Base-by-base conservation (phyloP, 2,888 invertebrate species). In the Philhelius pedissequus region DNA sequence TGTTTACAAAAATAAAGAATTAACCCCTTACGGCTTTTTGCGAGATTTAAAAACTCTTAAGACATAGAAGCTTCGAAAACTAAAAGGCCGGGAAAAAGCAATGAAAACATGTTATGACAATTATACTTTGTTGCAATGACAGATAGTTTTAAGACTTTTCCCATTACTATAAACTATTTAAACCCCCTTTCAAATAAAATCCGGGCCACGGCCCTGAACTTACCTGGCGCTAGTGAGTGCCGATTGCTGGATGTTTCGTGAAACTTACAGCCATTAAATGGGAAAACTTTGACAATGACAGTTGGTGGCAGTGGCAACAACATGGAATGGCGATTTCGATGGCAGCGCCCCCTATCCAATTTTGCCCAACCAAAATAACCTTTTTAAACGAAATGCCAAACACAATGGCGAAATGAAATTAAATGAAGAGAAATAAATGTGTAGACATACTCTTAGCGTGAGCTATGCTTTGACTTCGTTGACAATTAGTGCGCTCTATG, bases 391-490 rank as follows among this genome's bases (percentile, higher is more conserved):
- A 75, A 79, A 79, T 83, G 35, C 74, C 64, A 75, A 54, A 71
- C 70, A 75, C 66, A 84, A 75, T 71, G 54, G 52, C 13, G 20
- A 50, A 76, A 68, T 71, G 75, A 75, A 80, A 84, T 76, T 76
- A 75, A 75, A 80, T 84, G 84, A 84, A 84, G 80, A 80, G 71
- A 79, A 79, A 79, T 83, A 79, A 83, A 70, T 83, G 78, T 75
- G 76, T 52, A 79, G 80, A 80, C 71, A 69, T 64, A 74, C 74
- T 58, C 56, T 69, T 69, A 62, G 75, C 62, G 69, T 71, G 66
- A 58, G 66, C 58, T 71, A 48, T 76, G 45, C 76, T 45, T 77
- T 66, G 71, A 74, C 74, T 80, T 40, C 43, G 77, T 77, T 82
- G 77, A 82, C 77, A 82, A 76, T 82, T 82, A 82, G 82, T 68